phyloP scores from a whole-genome alignment of 2,797 vertebrate species.

The Gadopsis bispinosus region DNA sequence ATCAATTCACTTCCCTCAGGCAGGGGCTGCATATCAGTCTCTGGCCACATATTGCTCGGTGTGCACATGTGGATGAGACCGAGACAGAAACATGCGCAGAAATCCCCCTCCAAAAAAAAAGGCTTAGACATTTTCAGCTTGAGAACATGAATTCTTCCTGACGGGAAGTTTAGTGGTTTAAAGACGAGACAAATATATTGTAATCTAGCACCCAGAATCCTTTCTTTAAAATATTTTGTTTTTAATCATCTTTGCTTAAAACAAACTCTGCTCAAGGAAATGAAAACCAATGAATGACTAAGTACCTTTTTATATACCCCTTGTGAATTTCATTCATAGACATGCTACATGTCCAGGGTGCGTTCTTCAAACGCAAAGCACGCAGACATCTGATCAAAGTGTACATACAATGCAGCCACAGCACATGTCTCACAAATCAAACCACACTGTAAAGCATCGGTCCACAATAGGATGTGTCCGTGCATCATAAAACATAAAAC shows the following conservation, averaged over 20 bases:
- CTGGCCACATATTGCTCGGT: constrained; percentile 23
- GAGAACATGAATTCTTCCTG: neutral
- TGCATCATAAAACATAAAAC: neutral
- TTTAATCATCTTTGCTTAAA: neutral
- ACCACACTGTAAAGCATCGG: neutral
- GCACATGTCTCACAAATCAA: neutral
- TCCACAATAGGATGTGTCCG: neutral
- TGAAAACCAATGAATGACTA: neutral
- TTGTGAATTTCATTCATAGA: neutral
- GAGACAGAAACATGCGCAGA: neutral
- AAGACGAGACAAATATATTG: neutral
- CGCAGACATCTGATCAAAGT: neutral
- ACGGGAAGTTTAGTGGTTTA: neutral
- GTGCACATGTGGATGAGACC: neutral
- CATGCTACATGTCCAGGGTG: neutral
- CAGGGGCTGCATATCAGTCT: constrained; percentile 42
- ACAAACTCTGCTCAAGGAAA: neutral
- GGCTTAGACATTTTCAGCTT: neutral
- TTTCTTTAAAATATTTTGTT: neutral
- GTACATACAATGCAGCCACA: neutral
- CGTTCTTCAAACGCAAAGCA: neutral
- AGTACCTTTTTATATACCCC: neutral
- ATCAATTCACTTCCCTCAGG: constrained; percentile 41
- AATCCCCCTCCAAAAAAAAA: constrained; percentile 8
- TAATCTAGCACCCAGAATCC: no score